phyloP scores from a whole-genome alignment of 92 coral and sea anemone species.

The Micromussa lordhowensis region DNA sequence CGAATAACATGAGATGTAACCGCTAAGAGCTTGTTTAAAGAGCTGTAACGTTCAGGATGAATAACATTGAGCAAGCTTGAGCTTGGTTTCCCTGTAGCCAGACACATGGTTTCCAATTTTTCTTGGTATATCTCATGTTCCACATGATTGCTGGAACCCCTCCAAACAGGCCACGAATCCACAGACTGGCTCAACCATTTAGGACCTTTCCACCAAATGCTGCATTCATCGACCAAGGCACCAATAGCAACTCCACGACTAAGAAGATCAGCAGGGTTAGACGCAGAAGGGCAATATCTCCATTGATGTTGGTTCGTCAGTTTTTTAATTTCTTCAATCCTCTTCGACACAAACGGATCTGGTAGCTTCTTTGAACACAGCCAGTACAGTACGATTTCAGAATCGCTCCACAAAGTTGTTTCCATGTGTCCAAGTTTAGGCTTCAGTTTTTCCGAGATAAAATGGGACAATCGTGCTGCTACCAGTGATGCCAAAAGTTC shows the following conservation, averaged over 20 bases:
- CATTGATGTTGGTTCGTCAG: constrained; percentile 5
- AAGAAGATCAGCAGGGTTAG: constrained; percentile 23
- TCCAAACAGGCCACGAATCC: constrained; percentile 25
- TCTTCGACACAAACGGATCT: background rate
- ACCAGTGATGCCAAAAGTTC: constrained; percentile 33
- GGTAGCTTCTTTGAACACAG: background rate
- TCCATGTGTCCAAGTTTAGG: constrained; percentile 21
- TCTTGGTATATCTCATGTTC: background rate
- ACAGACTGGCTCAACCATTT: constrained; percentile 14
- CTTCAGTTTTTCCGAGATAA: background rate
- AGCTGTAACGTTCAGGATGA: constrained; percentile 12
- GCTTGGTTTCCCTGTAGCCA: background rate
- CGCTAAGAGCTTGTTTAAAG: constrained; percentile 9
- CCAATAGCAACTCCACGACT: constrained; percentile 4
- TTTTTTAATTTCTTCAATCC: constrained; percentile 24
- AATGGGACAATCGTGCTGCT: constrained; percentile 10
- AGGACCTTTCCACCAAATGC: constrained; percentile 12
- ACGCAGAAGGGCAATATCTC: constrained; percentile 19
- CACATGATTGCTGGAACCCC: background rate
- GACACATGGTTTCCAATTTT: background rate
- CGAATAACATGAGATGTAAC: constrained; percentile 51
- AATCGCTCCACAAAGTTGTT: too few relatives aligned
- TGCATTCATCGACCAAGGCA: background rate
- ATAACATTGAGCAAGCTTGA: background rate
- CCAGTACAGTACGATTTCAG: too few relatives aligned